Conservation (phyloP, 2,797 vertebrate genomes). For the Schizopygopsis pylzovi region DNA sequence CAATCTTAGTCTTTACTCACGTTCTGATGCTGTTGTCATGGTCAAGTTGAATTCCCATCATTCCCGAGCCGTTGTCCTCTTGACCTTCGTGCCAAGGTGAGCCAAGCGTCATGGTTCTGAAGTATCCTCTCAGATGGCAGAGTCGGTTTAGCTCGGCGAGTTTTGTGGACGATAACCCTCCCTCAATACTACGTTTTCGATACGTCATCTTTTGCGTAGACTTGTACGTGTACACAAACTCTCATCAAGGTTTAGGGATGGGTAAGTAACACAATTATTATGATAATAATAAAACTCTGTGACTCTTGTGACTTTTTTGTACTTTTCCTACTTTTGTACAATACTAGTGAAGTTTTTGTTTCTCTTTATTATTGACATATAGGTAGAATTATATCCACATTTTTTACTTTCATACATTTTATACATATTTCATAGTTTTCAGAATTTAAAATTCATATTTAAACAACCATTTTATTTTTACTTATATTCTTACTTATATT, state of each 20-base stretch:
- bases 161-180: constrained; percentile 81
- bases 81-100: constrained; percentile 37
- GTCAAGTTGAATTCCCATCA: constrained; percentile 26
- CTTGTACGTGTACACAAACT: constrained; percentile 63
- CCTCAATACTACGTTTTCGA: constrained; percentile 77
- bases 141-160: constrained; percentile 62
- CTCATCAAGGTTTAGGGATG: constrained; percentile 37
- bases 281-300: background rate
- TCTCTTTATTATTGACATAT: background rate
- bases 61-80: constrained; percentile 24
- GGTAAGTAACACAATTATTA: background rate
- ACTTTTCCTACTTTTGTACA: background rate
- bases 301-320: background rate
- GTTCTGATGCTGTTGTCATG: background rate
- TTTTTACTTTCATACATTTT: background rate
- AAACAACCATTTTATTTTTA: background rate
- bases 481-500: background rate
- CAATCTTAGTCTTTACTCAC: constrained; percentile 51
- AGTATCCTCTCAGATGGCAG: constrained; percentile 62
- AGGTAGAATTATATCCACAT: background rate
- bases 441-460: background rate
- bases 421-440: background rate
- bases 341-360: background rate
- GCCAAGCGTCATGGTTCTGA: constrained; percentile 38
- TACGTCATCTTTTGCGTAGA: constrained; percentile 78